Conservation (phyloP, 2,113 vertebrate species). For the Scartelaos histophorus region DNA sequence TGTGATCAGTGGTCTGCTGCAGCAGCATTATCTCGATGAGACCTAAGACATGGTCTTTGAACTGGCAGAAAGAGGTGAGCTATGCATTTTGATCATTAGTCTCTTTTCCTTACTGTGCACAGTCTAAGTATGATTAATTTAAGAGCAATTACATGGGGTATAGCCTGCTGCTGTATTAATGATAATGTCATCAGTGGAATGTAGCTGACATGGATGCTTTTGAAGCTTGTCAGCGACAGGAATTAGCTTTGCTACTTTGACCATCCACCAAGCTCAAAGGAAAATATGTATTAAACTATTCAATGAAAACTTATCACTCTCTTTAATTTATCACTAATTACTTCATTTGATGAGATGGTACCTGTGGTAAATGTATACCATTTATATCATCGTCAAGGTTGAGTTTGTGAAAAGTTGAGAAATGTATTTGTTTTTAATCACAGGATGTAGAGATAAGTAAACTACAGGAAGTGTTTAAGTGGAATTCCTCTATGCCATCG, state of each 20-base stretch:
- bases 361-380: too few relatives aligned
- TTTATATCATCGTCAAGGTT: too few relatives aligned
- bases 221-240: conserved; percentile 57
- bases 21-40: conserved; percentile 13
- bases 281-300: background rate
- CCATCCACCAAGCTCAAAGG: conserved; percentile 31
- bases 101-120: conserved; percentile 38
- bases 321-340: too few relatives aligned
- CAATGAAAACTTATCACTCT: too few relatives aligned
- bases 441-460: too few relatives aligned
- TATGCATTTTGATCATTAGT: conserved; percentile 61
- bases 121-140: conserved; percentile 69
- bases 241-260: conserved; percentile 48
- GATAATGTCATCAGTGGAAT: conserved; percentile 68
- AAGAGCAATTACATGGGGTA: conserved; percentile 65
- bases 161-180: conserved; percentile 65
- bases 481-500: too few relatives aligned
- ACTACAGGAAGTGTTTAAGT: too few relatives aligned
- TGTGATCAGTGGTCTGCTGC: conserved; percentile 41
- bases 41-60: conserved; percentile 29
- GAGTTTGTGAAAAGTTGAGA: too few relatives aligned
- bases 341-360: too few relatives aligned
- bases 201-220: conserved; percentile 61
- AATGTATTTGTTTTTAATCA: too few relatives aligned
- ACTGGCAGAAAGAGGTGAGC: conserved; percentile 19